phyloP scores from a whole-genome alignment of 2,113 vertebrate species.

The Neogobius melanostomus region DNA sequence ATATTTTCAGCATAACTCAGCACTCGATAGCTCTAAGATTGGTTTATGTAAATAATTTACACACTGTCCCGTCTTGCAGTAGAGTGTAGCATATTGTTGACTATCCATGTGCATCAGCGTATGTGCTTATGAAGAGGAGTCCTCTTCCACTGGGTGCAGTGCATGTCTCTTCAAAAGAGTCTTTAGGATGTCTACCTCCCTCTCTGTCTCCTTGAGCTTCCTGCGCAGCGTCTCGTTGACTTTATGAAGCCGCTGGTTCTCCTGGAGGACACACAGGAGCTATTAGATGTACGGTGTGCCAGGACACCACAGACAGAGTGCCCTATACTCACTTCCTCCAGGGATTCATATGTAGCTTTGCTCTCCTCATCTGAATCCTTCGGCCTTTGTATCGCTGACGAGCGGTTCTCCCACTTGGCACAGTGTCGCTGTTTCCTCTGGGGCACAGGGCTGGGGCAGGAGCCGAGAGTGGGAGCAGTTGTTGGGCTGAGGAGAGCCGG shows the following conservation, averaged over 20 bases:
- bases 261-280: constrained; percentile 68
- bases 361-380: constrained; percentile 76
- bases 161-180: constrained; percentile 74
- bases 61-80: constrained; percentile 21
- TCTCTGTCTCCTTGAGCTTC: constrained; percentile 86
- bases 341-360: constrained; percentile 80
- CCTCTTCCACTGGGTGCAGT: constrained; percentile 72
- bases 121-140: constrained; percentile 70
- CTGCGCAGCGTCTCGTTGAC: constrained; percentile 85
- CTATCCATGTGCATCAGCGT: not conserved
- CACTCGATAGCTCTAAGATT: not conserved
- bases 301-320: no score
- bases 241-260: constrained; percentile 83
- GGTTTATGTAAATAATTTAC: constrained; percentile 20
- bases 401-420: constrained; percentile 93
- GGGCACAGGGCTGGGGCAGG: constrained; percentile 86
- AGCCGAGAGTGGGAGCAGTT: constrained; percentile 64
- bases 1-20: constrained; percentile 15
- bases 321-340: constrained; percentile 80
- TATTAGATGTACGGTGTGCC: not conserved
- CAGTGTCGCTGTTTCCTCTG: constrained; percentile 84
- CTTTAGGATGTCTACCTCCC: constrained; percentile 86
- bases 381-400: constrained; percentile 76
- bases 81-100: constrained; percentile 31
- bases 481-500: constrained; percentile 64